Evolutionary conservation across 2,113 vertebrate genomes (phyloP).

Genomic region (Perccottus glenii): DNA sequence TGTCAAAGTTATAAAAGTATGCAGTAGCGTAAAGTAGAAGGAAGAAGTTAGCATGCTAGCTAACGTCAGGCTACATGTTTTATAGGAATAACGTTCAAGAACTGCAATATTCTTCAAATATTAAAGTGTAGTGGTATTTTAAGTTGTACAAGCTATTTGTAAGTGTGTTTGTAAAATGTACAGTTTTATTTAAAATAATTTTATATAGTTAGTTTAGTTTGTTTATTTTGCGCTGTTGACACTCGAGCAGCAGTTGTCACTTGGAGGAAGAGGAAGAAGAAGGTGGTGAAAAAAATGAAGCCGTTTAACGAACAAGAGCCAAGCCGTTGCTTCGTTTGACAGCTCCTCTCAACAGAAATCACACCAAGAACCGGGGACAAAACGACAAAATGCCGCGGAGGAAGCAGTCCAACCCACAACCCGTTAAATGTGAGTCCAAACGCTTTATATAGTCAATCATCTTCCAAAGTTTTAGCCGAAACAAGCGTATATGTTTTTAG

Average conservation of each 20-base stretch:
- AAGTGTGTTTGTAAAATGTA: background rate
- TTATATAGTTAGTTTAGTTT: background rate
- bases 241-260: conserved; percentile 19
- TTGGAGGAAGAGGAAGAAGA: conserved; percentile 66
- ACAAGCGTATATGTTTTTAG: background rate
- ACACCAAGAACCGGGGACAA: conserved; percentile 32
- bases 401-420: conserved; percentile 93
- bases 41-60: conserved; percentile 19
- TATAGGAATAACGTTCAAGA: conserved; percentile 22
- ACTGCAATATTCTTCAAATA: conserved; percentile 43
- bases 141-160: background rate
- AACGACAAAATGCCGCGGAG: conserved; percentile 85
- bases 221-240: conserved; percentile 33
- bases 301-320: conserved; percentile 56
- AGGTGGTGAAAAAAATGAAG: conserved; percentile 45
- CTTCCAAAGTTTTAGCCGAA: background rate
- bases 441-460: too few species aligned
- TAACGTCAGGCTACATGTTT: conserved; percentile 46
- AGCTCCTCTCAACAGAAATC: conserved; percentile 20
- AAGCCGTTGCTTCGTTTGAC: conserved; percentile 43
- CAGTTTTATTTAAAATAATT: too few species aligned
- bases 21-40: background rate
- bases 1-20: background rate
- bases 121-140: background rate
- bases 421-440: conserved; percentile 84